Conservation (phyloP, 2,888 invertebrate genomes). For the Tyria jacobaeae region DNA sequence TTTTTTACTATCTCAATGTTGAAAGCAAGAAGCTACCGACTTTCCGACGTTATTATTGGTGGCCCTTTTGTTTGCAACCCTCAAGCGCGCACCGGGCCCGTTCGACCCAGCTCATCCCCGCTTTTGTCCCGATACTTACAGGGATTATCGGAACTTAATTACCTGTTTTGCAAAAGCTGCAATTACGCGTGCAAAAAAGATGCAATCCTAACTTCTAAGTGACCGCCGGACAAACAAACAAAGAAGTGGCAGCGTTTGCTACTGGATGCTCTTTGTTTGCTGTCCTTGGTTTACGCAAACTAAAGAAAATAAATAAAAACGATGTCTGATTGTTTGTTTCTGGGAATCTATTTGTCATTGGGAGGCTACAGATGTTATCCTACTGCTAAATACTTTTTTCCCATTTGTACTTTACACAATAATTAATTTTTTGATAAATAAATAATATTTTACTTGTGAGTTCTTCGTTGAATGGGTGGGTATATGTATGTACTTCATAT, state of each 20-base stretch:
- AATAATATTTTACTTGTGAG: neutral
- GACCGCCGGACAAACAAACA: conserved; percentile 65
- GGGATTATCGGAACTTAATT: conserved; percentile 81
- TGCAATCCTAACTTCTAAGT: conserved; percentile 63
- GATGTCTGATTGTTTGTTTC: conserved; percentile 34
- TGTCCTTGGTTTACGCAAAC: conserved; percentile 54
- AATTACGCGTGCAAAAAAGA: conserved; percentile 72
- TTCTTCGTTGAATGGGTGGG: too few species aligned
- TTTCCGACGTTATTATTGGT: conserved; percentile 80
- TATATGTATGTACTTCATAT: too few species aligned
- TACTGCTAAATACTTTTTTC: conserved; percentile 3
- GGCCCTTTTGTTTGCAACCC: conserved; percentile 72
- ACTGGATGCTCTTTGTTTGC: conserved; percentile 40
- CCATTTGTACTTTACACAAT: neutral
- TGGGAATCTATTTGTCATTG: conserved; percentile 25
- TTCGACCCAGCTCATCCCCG: conserved; percentile 65
- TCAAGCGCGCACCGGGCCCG: conserved; percentile 71
- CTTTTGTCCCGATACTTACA: conserved; percentile 74
- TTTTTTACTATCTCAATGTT: conserved; percentile 68
- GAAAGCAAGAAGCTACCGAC: conserved; percentile 85
- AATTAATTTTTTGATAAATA: neutral
- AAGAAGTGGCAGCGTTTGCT: conserved; percentile 53
- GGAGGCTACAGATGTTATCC: conserved; percentile 29
- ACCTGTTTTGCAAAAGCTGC: conserved; percentile 80
- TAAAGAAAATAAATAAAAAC: conserved; percentile 17